These are phyloP conservation scores for Tamias sibiricus DNA, from an alignment of 2,113 vertebrate genomes.

Conservation along the genomic window DNA sequence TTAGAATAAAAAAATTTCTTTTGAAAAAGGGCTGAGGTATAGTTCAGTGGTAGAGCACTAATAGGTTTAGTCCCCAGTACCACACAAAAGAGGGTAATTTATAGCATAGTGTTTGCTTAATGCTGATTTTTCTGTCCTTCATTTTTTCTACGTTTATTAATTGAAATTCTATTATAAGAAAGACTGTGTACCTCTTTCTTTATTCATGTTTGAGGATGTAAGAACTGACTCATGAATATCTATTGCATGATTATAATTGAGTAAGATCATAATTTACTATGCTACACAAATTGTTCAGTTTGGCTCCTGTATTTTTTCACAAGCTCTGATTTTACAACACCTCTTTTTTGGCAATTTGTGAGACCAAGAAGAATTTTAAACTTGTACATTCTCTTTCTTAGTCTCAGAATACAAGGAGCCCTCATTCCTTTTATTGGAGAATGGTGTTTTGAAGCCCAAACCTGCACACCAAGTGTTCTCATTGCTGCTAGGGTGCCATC, in stretches of 20 bases:
- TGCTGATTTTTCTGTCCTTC: neutral
- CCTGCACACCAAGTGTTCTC: neutral
- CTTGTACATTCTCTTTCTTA: neutral
- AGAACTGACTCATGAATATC: neutral
- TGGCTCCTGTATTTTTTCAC: neutral
- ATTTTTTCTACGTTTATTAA: neutral
- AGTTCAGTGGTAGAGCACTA: too few relatives aligned
- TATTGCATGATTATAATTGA: neutral
- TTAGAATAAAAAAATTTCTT: too few relatives aligned
- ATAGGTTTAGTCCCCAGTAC: too few relatives aligned
- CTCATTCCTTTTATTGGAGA: neutral
- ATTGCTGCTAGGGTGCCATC: neutral
- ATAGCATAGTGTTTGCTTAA: neutral
- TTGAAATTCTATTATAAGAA: neutral
- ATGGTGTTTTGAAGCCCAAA: neutral
- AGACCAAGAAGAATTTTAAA: neutral
- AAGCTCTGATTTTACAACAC: neutral
- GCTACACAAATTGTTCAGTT: neutral
- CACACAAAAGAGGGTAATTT: too few relatives aligned
- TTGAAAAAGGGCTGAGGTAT: too few relatives aligned
- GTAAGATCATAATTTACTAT: neutral
- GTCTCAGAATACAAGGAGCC: neutral
- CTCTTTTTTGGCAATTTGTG: neutral
- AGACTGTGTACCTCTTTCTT: neutral
- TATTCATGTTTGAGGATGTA: neutral